Base-by-base conservation (phyloP, 2,797 vertebrate species). In the Cephalopachus bancanus region DNA sequence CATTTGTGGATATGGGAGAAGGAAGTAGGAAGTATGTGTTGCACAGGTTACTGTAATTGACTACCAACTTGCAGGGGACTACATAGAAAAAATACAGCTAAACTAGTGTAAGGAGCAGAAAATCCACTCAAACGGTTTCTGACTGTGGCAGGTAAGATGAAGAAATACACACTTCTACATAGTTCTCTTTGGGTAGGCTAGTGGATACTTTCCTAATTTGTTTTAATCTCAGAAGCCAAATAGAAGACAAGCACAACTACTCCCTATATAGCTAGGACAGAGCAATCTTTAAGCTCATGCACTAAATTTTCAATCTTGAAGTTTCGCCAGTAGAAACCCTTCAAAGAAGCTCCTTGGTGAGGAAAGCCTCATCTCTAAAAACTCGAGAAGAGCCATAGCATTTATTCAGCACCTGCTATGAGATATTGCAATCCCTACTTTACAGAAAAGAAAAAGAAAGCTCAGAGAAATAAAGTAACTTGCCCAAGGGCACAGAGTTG, bases 181-280 rank as follows among this genome's bases (percentile, higher is more conserved):
- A 51, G 33, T 80, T 92, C 33, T 74, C 88, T 94, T 60, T 55
- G 28, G 49, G 33, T 62, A 87, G 74, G 74, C 57, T 53, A 65
- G 53, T 37, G 87, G 67, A 72, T 49, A 60, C 83, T 91, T 83
- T 86, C 22, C 86, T 44, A 24, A 51, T 74, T 85, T 89, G 49
- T 80, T 92, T 67, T 79, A 72, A 75, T 67, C 72, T 93, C 57
- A 95, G 64, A 86, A 83, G 44, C n/a, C 75, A 95, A 89, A 79
- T 51, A 64, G 62, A 96, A 79, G 83, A 51, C 33, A 69, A 74
- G 14, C 28, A 80, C 12, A 64, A 12, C 26, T 28, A 75, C 15
- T 76, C 22, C 74, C 69, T 85, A 30, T 22, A 80, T 3, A 87
- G 17, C 24, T 44, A 60, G 49, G 88, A 20, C 14, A 72, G 37